A percentile compares a stretch with the other conserved stretches of the same genome.
Conservation (phyloP, 53 echinoderm and acorn worm species). For the Mesocentrotus franciscanus region DNA sequence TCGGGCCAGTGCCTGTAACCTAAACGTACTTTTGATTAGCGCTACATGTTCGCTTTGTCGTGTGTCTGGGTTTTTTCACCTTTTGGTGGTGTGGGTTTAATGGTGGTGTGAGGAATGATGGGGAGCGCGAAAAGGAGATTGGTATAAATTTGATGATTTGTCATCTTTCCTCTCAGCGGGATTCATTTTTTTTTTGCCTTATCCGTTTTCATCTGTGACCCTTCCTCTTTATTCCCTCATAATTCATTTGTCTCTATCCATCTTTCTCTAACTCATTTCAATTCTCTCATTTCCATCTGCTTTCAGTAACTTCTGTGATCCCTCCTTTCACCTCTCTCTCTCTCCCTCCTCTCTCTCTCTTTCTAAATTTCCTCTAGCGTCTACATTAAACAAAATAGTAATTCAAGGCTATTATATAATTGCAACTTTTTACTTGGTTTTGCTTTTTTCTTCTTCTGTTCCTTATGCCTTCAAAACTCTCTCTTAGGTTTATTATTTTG, state of each 20-base stretch:
- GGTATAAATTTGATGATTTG: constrained; percentile 56
- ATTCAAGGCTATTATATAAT: no score
- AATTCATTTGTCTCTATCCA: neutral
- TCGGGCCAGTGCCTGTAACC: constrained; percentile 49
- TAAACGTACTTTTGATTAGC: constrained; percentile 61
- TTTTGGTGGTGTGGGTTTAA: neutral
- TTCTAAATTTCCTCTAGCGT: no score
- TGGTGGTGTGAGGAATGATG: neutral
- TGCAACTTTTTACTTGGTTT: no score
- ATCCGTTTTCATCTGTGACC: neutral
- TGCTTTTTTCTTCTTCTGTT: no score
- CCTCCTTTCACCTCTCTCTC: no score
- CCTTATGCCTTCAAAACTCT: no score
- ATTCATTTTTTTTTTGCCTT: neutral
- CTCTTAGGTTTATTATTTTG: no score
- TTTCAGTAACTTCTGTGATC: neutral
- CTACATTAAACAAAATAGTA: no score
- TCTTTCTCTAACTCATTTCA: neutral
- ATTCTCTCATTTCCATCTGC: neutral
- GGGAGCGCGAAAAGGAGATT: constrained; percentile 38
- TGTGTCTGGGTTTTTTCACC: neutral
- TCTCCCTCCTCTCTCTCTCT: no score
- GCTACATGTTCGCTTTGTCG: constrained; percentile 36
- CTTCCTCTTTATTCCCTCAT: neutral
- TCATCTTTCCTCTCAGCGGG: constrained; percentile 39